phyloP scores from a whole-genome alignment of 2,113 vertebrate species.

The Leucosticte australis region DNA sequence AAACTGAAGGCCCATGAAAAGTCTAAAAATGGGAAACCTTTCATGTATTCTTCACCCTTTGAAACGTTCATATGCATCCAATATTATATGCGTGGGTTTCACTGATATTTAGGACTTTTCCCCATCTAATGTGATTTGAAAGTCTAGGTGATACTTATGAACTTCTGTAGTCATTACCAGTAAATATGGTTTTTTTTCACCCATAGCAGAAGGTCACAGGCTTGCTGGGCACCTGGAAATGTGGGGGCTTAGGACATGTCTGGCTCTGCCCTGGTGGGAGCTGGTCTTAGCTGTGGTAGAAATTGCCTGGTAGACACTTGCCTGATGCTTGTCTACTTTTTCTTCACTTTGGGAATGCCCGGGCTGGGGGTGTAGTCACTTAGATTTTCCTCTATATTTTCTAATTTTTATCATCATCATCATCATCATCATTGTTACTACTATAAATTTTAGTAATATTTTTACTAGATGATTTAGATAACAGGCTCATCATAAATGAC shows the following conservation, averaged over 20 bases:
- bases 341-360: accelerated
- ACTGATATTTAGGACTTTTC: not conserved
- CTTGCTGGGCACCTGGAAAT: not conserved
- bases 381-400: not conserved
- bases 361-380: accelerated
- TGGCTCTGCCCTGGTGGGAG: not conserved
- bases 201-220: accelerated
- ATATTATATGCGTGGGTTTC: not conserved
- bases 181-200: not conserved
- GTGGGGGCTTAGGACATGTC: accelerated
- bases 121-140: not conserved
- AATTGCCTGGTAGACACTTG: accelerated
- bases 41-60: not conserved
- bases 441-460: not conserved
- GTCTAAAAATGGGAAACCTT: not conserved
- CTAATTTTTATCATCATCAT: not conserved
- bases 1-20: not conserved
- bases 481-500: accelerated
- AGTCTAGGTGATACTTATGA: accelerated
- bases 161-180: not conserved
- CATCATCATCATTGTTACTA: not conserved
- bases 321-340: accelerated
- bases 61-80: not conserved
- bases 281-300: not conserved
- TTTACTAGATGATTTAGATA: not conserved